Evolutionary conservation across 1,140 invertebrate genomes (phyloP), one percentile per base, ranked within the genome.

Genomic region (Hestina assimilis): DNA sequence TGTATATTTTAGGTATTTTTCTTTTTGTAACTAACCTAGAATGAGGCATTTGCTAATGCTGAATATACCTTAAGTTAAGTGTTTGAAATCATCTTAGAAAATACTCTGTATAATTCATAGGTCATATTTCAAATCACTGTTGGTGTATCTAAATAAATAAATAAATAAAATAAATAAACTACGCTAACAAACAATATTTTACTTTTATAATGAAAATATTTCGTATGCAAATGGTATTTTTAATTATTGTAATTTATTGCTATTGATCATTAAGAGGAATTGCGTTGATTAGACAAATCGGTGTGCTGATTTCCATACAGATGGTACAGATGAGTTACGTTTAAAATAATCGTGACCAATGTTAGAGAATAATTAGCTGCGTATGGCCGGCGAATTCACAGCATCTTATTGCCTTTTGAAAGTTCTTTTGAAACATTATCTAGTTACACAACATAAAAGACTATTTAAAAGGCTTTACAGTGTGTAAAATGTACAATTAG

Each of bases 341-440:
- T 74, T 72, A 65, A 71, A 76, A 76, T 74, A 82, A 72, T 82
- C 82, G 82, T 85, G 82, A 85, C 77, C 65, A 57, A 70, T 53
- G 65, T 57, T 72, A 57, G 72, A 72, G 69, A 79, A 76, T 82
- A 86, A 83, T 86, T 86, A 83, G 75, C 58, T 42, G 40, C 46
- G 66, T 67, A 69, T 62, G 57, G 54, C 69, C 70, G 71, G 57
- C 59, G 69, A 79, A 82, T 83, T 83, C 77, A 79, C 69, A 82
- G 77, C 76, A 71, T 81, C 66, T 74, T 75, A 83, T 71, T 75
- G 73, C 56, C 70, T 79, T 80, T 80, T 78, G 77, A 86, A 86
- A 86, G 77, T 82, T 78, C 66, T 77, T 71, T 77, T 55, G 67
- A 59, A 66, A 56, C 59, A 61, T 55, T 56, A 60, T 67, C 46